Evolutionary conservation across 2,888 invertebrate genomes (phyloP), one percentile per base, ranked within the genome.

Genomic region (Amiota mariae): DNA sequence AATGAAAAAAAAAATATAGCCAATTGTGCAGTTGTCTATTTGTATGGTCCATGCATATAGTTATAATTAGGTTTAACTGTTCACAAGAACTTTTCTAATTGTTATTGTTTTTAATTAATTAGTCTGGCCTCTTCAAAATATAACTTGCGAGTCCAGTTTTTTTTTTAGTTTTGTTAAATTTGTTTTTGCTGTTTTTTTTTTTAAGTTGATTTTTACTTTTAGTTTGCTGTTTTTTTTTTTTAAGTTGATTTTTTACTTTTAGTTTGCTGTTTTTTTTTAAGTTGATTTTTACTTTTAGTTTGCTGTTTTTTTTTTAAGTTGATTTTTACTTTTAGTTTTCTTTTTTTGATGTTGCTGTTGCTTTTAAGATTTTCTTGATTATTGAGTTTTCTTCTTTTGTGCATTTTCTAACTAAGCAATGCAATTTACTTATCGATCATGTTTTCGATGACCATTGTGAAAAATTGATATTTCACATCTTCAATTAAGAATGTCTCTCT

Each of bases 401-500:
- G 59, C 18, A 20, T 11, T 59, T 18, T 59, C 15, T 3, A 54
- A 15, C 18, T 11, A 20, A 13, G 20, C 59, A 20, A 11, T 0
- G 11, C 10, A 20, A 59, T 8, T 18, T 20, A 6, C 59, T n/a
- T 12, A 18, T 18, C 48, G 47, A 18, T 75, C 73, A 78, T 72
- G 68, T 77, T 77, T 72, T 82, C 80, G 68, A 71, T 76, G 77
- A 79, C 83, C 85, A 88, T 87, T 73, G 81, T 86, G 64, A 90
- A 89, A 75, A 89, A 90, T 71, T 88, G 86, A 12, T 77, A 73
- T 72, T 88, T 89, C 6, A 90, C 85, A 75, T 90, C 87, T 8
- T 88, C 88, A 56, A 90, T 81, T 54, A 87, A 77, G 57, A 81
- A 87, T 71, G 87, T 88, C 71, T 87, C 87, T 20, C 82, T 82